Conservation (phyloP, 1,140 invertebrate species). For the Drosophila tsacasi region DNA sequence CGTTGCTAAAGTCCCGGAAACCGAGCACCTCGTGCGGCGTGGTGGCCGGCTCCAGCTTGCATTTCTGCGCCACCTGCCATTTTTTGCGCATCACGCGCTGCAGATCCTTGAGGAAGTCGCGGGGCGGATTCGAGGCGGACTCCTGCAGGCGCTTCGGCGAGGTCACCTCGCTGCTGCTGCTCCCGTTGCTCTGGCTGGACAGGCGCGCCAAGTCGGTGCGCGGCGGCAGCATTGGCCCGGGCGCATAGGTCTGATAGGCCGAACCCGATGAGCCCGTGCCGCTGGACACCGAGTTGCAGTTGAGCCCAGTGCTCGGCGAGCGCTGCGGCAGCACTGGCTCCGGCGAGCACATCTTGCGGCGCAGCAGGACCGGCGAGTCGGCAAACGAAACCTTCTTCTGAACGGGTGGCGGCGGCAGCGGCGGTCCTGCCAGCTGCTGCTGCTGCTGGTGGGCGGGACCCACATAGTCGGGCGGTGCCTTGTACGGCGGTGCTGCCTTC, state of each 20-base stretch:
- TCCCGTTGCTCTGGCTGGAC: constrained; percentile 69
- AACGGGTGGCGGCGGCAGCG: constrained; percentile 54
- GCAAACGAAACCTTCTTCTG: constrained; percentile 84
- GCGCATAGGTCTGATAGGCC: constrained; percentile 64
- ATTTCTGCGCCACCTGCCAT: constrained; percentile 97
- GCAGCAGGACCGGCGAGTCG: constrained; percentile 81
- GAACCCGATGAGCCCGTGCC: constrained; percentile 15
- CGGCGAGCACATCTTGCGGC: constrained; percentile 84
- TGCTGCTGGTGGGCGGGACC: constrained; percentile 39
- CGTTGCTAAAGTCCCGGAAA: constrained; percentile 89
- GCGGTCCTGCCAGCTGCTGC: constrained; percentile 2
- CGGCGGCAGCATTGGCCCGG: constrained; percentile 89
- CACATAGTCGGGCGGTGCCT: constrained; percentile 83
- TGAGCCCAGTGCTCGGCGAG: constrained; percentile 63
- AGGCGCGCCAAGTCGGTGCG: constrained; percentile 89
- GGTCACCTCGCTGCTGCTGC: constrained; percentile 54
- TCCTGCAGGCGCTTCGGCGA: constrained; percentile 91
- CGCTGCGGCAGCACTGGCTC: constrained; percentile 66
- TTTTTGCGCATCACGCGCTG: constrained; percentile 97
- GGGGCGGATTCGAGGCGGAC: constrained; percentile 91
- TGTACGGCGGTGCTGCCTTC: constrained; percentile 82
- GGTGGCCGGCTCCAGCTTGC: constrained; percentile 92
- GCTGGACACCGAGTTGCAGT: constrained; percentile 24
- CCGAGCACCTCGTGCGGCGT: constrained; percentile 96
- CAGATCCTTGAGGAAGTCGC: constrained; percentile 93